Conservation (phyloP, 2,797 vertebrate genomes). For the Sebastes kiyomatsui region DNA sequence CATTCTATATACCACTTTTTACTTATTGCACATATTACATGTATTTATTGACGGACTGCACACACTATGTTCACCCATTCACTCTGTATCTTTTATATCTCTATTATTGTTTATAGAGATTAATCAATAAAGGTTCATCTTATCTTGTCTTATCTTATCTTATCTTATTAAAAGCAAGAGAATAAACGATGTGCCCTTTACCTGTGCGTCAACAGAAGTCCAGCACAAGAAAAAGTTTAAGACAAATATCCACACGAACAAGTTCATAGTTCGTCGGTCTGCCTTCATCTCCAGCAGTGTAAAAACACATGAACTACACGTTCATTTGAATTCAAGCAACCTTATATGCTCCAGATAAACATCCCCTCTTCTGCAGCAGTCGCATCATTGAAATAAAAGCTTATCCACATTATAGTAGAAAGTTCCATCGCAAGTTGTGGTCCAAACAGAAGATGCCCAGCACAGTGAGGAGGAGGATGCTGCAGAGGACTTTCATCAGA, state of each 20-base stretch:
- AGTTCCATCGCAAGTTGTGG: slow-evolving; percentile 31
- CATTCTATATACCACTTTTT: too few species aligned
- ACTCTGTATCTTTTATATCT: too few species aligned
- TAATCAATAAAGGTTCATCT: too few species aligned
- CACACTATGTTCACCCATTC: too few species aligned
- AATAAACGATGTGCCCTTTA: slow-evolving; percentile 38
- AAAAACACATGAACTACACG: background rate
- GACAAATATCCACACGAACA: slow-evolving; percentile 27
- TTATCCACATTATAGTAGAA: background rate
- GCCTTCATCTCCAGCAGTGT: background rate
- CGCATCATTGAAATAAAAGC: background rate
- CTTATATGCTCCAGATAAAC: background rate
- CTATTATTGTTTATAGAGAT: too few species aligned
- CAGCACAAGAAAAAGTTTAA: slow-evolving; percentile 63
- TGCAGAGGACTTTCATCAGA: background rate
- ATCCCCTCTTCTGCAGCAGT: background rate
- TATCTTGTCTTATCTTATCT: too few species aligned
- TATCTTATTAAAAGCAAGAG: too few species aligned
- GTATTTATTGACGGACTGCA: too few species aligned
- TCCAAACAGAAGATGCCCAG: background rate
- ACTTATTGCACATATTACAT: too few species aligned
- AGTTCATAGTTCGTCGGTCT: slow-evolving; percentile 8
- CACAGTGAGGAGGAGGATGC: background rate
- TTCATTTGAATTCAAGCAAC: background rate
- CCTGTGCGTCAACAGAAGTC: slow-evolving; percentile 71